phyloP scores from a whole-genome alignment of 2,888 invertebrate genomes.

The Leucophora obtusa region DNA sequence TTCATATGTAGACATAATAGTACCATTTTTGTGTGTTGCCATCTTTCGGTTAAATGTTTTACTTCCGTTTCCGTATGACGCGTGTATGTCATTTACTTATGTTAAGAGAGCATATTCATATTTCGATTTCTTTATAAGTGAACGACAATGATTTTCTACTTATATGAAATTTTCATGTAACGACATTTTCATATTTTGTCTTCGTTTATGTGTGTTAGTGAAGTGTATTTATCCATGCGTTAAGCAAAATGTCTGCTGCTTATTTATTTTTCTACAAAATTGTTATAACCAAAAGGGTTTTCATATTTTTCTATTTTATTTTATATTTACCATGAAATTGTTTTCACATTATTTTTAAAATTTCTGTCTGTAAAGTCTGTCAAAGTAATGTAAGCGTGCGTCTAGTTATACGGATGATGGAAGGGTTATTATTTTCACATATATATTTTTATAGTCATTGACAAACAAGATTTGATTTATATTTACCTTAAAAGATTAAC shows the following conservation, averaged over 20 bases:
- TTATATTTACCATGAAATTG: slow-evolving; percentile 60
- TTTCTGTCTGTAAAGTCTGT: slow-evolving; percentile 20
- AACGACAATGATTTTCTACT: slow-evolving; percentile 37
- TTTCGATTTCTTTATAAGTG: slow-evolving; percentile 57
- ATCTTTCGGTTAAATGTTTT: slow-evolving; percentile 71
- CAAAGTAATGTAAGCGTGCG: not conserved
- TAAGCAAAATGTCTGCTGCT: slow-evolving; percentile 55
- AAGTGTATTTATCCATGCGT: slow-evolving; percentile 59
- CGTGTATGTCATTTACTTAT: slow-evolving; percentile 65
- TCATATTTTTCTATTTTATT: slow-evolving; percentile 51
- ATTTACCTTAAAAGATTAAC: slow-evolving; percentile 60
- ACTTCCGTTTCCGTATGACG: slow-evolving; percentile 76
- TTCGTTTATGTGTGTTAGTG: slow-evolving; percentile 21
- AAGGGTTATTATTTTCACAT: not conserved
- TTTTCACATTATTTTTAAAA: slow-evolving; percentile 54
- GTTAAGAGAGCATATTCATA: slow-evolving; percentile 44
- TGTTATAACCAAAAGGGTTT: slow-evolving; percentile 37
- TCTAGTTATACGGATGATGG: too few relatives aligned
- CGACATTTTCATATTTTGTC: slow-evolving; percentile 29
- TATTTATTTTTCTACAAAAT: slow-evolving; percentile 20
- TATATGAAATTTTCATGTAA: slow-evolving; percentile 15
- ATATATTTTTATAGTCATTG: slow-evolving; percentile 30
- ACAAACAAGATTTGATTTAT: slow-evolving; percentile 52
- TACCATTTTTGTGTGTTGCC: slow-evolving; percentile 44
- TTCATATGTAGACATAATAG: not conserved